Evolutionary conservation across 1,140 invertebrate genomes (phyloP).

Genomic region (Macrocentrus cingulum): DNA sequence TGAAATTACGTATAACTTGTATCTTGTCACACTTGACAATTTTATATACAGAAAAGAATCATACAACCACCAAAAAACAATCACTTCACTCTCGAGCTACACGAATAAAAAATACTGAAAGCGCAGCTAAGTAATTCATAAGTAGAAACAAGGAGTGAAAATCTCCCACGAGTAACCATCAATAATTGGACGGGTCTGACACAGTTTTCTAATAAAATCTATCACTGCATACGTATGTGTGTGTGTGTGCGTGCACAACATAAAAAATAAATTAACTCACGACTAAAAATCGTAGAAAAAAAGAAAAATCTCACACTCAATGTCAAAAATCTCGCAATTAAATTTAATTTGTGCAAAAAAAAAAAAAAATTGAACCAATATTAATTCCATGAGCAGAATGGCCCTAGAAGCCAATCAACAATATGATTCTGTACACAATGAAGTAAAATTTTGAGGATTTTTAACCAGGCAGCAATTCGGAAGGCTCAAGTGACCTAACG

Average conservation of each 20-base stretch:
- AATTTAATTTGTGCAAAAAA: too few species aligned
- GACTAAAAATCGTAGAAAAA: slow-evolving; percentile 3
- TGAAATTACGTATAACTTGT: too few species aligned
- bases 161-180: background rate
- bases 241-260: slow-evolving; percentile 4
- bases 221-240: too few species aligned
- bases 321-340: background rate
- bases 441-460: too few species aligned
- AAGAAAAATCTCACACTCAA: slow-evolving; percentile 1
- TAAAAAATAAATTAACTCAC: slow-evolving; percentile 3
- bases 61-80: too few species aligned
- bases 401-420: too few species aligned
- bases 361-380: too few species aligned
- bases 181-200: slow-evolving; percentile 4
- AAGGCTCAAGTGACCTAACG: slow-evolving; percentile 15
- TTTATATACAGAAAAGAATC: too few species aligned
- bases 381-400: too few species aligned
- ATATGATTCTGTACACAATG: background rate
- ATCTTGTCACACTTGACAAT: too few species aligned
- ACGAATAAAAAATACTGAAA: slow-evolving; percentile 28
- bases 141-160: background rate
- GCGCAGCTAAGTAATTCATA: slow-evolving; percentile 9
- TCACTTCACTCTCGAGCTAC: too few species aligned
- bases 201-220: too few species aligned
- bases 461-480: slow-evolving; percentile 26